Percentiles rank a stretch among this genome's conserved stretches.
These are phyloP conservation scores for Cottoperca gobio DNA, from an alignment of 2,797 vertebrate species.

Conservation along the genomic window DNA sequence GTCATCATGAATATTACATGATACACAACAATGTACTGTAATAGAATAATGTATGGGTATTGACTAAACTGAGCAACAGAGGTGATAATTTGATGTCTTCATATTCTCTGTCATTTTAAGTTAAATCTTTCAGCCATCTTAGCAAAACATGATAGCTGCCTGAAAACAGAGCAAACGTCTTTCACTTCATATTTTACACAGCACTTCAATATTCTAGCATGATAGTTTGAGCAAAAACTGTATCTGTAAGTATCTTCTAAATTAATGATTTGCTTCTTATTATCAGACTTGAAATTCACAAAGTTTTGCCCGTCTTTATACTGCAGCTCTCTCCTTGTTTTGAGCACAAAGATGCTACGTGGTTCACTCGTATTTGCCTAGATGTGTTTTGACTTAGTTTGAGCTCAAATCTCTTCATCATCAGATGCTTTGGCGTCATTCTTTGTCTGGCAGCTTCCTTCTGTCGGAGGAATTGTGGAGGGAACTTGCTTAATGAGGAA, in stretches of 20 bases:
- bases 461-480: constrained; percentile 49
- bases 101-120: constrained; percentile 30
- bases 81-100: constrained; percentile 51
- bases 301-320: constrained; percentile 9
- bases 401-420: constrained; percentile 49
- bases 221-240: constrained; percentile 22
- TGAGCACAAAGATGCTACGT: background rate
- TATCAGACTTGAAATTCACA: constrained; percentile 10
- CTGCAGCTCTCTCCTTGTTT: constrained; percentile 4
- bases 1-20: constrained; percentile 72
- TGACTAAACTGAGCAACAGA: constrained; percentile 44
- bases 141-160: background rate
- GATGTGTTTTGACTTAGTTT: constrained; percentile 52
- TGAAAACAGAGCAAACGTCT: constrained; percentile 29
- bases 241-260: background rate
- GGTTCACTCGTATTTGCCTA: background rate
- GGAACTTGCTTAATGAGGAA: constrained; percentile 68
- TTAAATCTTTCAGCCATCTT: constrained; percentile 19
- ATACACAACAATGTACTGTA: constrained; percentile 62
- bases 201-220: constrained; percentile 5
- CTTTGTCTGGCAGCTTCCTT: constrained; percentile 55
- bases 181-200: constrained; percentile 4
- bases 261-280: constrained; percentile 8
- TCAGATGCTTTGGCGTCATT: constrained; percentile 46
- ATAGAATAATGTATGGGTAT: constrained; percentile 65